These are phyloP conservation scores for Anguilla rostrata DNA, from an alignment of 2,113 vertebrate genomes.

Conservation along the genomic window DNA sequence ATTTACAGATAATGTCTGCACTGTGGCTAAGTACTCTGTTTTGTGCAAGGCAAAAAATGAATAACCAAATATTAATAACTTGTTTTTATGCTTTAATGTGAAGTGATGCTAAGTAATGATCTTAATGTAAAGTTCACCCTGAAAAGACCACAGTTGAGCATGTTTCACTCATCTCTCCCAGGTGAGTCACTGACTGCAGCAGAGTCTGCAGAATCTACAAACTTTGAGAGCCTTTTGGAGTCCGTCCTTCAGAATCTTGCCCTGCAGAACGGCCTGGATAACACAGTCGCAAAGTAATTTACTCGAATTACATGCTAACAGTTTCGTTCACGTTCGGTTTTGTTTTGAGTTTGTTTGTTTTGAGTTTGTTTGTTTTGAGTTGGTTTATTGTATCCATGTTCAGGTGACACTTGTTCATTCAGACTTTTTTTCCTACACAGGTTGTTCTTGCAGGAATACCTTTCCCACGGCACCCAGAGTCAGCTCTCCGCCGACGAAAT, in stretches of 20 bases:
- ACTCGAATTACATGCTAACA: neutral
- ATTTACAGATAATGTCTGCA: neutral
- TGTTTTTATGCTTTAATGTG: neutral
- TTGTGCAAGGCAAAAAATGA: neutral
- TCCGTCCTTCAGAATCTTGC: constrained; percentile 73
- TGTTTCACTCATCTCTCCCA: constrained; percentile 30
- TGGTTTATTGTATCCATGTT: neutral
- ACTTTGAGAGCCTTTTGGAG: constrained; percentile 65
- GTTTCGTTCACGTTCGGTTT: neutral
- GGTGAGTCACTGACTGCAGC: constrained; percentile 60
- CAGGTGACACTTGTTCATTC: neutral
- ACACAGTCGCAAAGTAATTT: constrained; percentile 72
- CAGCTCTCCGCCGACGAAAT: constrained; percentile 56
- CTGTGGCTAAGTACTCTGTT: neutral
- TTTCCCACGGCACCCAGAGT: constrained; percentile 63
- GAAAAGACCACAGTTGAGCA: neutral
- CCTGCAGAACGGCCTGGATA: constrained; percentile 75
- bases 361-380: neutral
- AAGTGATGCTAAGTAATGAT: neutral
- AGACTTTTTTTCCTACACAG: constrained; percentile 37
- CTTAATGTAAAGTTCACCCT: neutral
- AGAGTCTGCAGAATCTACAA: constrained; percentile 40
- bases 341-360: neutral
- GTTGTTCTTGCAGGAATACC: constrained; percentile 79
- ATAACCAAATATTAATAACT: neutral